Conservation (phyloP, 2,797 vertebrate genomes). For the Acanthurus tractus region DNA sequence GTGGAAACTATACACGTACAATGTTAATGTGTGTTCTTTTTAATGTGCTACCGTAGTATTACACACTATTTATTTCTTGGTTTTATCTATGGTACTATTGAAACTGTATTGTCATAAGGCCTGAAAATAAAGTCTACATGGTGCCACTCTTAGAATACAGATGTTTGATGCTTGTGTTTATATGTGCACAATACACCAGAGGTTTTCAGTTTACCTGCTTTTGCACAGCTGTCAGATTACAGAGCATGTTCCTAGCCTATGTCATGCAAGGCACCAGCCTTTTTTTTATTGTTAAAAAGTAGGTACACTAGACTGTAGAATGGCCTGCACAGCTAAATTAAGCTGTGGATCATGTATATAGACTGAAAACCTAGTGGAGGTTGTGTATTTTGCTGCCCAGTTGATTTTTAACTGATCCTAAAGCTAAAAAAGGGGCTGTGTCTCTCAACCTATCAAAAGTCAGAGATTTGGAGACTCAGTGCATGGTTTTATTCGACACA, state of each 20-base stretch:
- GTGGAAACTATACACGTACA: conserved; percentile 58
- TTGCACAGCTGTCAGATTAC: not conserved
- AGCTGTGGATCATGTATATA: not conserved
- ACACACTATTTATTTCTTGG: conserved; percentile 87
- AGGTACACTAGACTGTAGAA: not conserved
- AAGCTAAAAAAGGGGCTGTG: not conserved
- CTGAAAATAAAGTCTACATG: conserved; percentile 85
- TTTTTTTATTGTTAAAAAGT: not conserved
- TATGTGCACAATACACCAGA: not conserved
- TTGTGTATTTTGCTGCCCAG: not conserved
- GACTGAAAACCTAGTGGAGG: no score
- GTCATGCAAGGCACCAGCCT: not conserved
- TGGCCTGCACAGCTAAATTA: not conserved
- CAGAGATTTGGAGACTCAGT: no score
- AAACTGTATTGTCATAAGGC: conserved; percentile 75
- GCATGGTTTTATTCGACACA: no score
- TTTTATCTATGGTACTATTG: conserved; percentile 84
- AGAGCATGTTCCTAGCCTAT: not conserved
- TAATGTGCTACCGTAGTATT: conserved; percentile 84
- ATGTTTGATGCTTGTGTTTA: conserved; percentile 14
- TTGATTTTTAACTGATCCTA: not conserved
- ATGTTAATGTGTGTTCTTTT: conserved; percentile 77
- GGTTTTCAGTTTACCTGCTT: not conserved
- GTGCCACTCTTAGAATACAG: conserved; percentile 77
- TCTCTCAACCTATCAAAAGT: not conserved